These are phyloP conservation scores for Connochaetes taurinus DNA, from an alignment of 2,113 vertebrate species.

Conservation along the genomic window DNA sequence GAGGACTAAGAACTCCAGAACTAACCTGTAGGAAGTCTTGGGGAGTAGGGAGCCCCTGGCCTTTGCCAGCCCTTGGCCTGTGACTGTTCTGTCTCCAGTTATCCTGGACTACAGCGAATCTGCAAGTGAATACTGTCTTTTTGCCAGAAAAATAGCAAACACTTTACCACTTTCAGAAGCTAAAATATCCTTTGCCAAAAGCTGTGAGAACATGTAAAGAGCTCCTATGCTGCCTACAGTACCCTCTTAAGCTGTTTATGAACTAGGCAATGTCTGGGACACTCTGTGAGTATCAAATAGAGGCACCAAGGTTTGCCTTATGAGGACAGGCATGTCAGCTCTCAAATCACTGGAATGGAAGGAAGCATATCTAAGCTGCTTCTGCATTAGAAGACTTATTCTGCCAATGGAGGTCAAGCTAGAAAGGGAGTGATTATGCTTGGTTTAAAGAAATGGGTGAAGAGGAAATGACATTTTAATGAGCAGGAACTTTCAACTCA, in stretches of 20 bases:
- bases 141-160: slow-evolving; percentile 25
- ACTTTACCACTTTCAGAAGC: slow-evolving; percentile 13
- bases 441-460: slow-evolving; percentile 64
- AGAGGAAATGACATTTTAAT: slow-evolving; percentile 62
- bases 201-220: not conserved
- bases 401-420: slow-evolving; percentile 41
- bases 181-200: not conserved
- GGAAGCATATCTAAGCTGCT: slow-evolving; percentile 5
- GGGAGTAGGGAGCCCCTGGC: not conserved
- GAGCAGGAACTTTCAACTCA: slow-evolving; percentile 69
- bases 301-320: not conserved
- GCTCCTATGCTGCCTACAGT: not conserved
- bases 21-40: not conserved
- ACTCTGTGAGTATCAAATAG: not conserved
- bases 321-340: slow-evolving; percentile 5
- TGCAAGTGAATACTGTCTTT: not conserved
- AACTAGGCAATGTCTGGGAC: not conserved
- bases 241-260: not conserved
- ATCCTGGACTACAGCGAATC: not conserved
- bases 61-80: not conserved
- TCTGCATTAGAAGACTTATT: slow-evolving; percentile 35
- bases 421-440: slow-evolving; percentile 60
- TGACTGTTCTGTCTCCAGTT: not conserved
- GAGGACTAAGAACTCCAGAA: not conserved
- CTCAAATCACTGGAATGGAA: slow-evolving; percentile 22